A percentile compares a stretch with the other conserved stretches of the same genome.
These are phyloP conservation scores for Chlorospingus flavigularis DNA, from an alignment of 2,797 vertebrate genomes.

Conservation along the genomic window DNA sequence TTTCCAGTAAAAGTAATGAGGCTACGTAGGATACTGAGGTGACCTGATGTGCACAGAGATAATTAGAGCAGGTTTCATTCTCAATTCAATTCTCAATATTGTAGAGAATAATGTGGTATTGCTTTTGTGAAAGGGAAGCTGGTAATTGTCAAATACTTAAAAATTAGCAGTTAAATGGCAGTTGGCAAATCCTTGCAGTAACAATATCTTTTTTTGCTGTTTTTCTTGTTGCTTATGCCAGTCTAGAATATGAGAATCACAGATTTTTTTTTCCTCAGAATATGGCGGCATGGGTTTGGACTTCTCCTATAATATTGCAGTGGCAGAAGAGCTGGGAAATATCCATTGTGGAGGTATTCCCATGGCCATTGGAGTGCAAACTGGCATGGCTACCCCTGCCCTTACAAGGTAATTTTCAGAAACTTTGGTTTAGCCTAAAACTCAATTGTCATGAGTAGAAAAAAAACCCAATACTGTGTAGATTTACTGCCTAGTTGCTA, in stretches of 20 bases:
- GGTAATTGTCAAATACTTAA: background rate
- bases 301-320: constrained; percentile 86
- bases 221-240: background rate
- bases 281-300: constrained; percentile 88
- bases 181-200: background rate
- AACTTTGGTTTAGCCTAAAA: background rate
- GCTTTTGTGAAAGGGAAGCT: background rate
- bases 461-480: background rate
- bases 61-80: background rate
- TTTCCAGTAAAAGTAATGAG: background rate
- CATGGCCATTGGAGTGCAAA: constrained; percentile 88
- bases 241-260: background rate
- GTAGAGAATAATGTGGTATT: background rate
- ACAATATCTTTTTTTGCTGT: background rate
- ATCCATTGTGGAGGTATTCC: constrained; percentile 84
- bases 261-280: constrained; percentile 69
- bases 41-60: background rate
- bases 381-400: constrained; percentile 87
- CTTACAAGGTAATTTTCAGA: constrained; percentile 81
- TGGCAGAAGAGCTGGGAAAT: constrained; percentile 86
- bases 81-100: background rate
- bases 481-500: background rate
- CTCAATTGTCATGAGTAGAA: background rate
- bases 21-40: background rate
- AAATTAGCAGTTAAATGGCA: background rate